Percentiles rank a stretch among this genome's conserved stretches.
phyloP scores from a whole-genome alignment of 1,140 invertebrate genomes.

The Scaptodrosophila lebanonensis region DNA sequence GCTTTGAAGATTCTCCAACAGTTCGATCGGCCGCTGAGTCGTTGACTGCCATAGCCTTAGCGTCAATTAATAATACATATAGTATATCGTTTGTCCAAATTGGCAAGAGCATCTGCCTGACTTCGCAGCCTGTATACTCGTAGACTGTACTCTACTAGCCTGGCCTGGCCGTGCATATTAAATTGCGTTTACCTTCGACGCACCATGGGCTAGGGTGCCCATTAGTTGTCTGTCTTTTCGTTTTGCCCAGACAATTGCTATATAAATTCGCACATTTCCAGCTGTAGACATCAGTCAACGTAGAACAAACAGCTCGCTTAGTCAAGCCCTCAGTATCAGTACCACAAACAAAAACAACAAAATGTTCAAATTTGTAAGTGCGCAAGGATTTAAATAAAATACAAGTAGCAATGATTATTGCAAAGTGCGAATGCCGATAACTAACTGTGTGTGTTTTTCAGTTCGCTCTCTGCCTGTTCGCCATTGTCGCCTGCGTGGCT shows the following conservation, averaged over 20 bases:
- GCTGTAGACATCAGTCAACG: conserved; percentile 59
- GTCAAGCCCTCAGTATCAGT: conserved; percentile 15
- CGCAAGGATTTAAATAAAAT: neutral
- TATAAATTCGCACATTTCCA: conserved; percentile 38
- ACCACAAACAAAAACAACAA: conserved; percentile 36
- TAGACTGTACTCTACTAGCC: too few species aligned
- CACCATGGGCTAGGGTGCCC: conserved; percentile 20
- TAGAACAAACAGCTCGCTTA: conserved; percentile 54
- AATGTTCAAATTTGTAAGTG: conserved; percentile 76
- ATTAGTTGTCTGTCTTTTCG: conserved; percentile 11
- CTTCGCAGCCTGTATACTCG: too few species aligned
- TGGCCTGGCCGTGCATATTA: conserved; percentile 49
- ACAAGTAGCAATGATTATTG: conserved; percentile 3
- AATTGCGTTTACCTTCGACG: conserved; percentile 36
- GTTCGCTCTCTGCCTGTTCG: conserved; percentile 71
- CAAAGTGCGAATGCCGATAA: neutral
- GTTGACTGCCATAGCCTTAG: conserved; percentile 34
- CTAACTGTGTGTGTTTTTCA: conserved; percentile 14
- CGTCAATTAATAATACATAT: conserved; percentile 40
- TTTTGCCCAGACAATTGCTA: conserved; percentile 17
- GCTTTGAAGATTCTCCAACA: conserved; percentile 46
- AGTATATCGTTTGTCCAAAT: conserved; percentile 5
- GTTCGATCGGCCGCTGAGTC: too few species aligned
- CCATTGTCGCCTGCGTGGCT: conserved; percentile 70
- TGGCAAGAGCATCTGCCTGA: conserved; percentile 26